These are phyloP conservation scores for Drosophila atripex DNA, from an alignment of 2,888 invertebrate genomes.

Conservation along the genomic window DNA sequence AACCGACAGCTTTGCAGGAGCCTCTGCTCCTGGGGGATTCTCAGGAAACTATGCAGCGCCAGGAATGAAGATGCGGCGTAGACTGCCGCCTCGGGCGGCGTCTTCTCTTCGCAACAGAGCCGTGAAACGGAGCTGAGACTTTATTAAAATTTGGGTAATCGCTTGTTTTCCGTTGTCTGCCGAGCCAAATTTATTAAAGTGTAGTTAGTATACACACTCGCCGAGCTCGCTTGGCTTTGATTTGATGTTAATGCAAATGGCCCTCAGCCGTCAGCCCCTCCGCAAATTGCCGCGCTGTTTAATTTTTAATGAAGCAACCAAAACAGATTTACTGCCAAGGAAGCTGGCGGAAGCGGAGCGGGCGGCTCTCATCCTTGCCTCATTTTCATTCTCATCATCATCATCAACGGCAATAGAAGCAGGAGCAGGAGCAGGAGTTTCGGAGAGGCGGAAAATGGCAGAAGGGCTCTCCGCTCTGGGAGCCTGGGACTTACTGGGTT, in stretches of 20 bases:
- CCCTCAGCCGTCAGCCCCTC: conserved; percentile 10
- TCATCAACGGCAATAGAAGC: background rate
- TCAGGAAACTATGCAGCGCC: conserved; percentile 63
- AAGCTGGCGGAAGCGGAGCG: conserved; percentile 22
- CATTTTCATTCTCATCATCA: conserved; percentile 32
- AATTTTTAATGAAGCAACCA: conserved; percentile 66
- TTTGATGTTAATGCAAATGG: conserved; percentile 73
- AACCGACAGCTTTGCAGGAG: background rate
- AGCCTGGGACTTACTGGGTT: conserved; percentile 13
- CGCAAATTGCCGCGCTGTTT: conserved; percentile 53
- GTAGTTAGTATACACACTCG: conserved; percentile 24
- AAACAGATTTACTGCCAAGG: conserved; percentile 63
- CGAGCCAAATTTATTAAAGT: conserved; percentile 50
- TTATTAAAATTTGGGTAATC: conserved; percentile 51
- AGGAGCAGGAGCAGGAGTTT: background rate
- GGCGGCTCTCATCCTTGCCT: conserved; percentile 21
- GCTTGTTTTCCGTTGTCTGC: conserved; percentile 24
- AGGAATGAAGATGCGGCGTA: conserved; percentile 36
- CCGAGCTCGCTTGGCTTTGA: conserved; percentile 56
- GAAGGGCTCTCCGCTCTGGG: background rate
- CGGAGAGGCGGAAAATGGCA: background rate
- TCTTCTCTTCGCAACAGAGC: background rate
- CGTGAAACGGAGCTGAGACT: conserved; percentile 19
- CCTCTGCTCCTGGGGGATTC: background rate
- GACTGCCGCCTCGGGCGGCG: conserved; percentile 22